Conservation (phyloP, 2,888 invertebrate species). For the Mycalesis mineus region DNA sequence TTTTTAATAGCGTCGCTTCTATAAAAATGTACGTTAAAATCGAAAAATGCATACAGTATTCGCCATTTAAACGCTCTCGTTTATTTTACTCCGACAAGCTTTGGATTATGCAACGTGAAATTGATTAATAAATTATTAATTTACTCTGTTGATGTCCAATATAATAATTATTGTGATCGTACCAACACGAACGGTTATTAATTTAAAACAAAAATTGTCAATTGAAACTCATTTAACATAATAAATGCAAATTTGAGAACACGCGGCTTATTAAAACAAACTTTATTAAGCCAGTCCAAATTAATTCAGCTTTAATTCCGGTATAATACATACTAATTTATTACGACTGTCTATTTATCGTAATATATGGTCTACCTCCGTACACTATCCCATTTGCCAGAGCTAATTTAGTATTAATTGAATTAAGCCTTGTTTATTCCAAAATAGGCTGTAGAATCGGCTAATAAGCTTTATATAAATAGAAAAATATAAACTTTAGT, state of each 20-base stretch:
- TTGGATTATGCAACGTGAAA: background rate
- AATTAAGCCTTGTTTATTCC: background rate
- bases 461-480: too few relatives aligned
- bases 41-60: background rate
- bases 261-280: slow-evolving; percentile 8
- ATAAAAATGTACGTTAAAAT: too few relatives aligned
- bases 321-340: slow-evolving; percentile 13
- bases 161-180: background rate
- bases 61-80: background rate
- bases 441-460: background rate
- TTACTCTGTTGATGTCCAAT: background rate
- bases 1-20: too few relatives aligned
- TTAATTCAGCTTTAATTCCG: slow-evolving; percentile 10
- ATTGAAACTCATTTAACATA: slow-evolving; percentile 6
- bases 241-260: slow-evolving; percentile 13
- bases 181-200: slow-evolving; percentile 3
- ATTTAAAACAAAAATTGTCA: background rate
- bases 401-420: background rate
- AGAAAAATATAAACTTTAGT: too few relatives aligned
- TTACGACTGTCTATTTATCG: background rate
- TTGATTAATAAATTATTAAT: slow-evolving; percentile 3
- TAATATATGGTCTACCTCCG: slow-evolving; percentile 4
- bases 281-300: slow-evolving; percentile 13
- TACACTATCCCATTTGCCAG: background rate
- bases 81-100: background rate